A percentile compares a stretch with the other conserved stretches of the same genome.
Evolutionary conservation across 2,113 vertebrate species (phyloP).

Genomic region (Neodontobutis hainanensis): DNA sequence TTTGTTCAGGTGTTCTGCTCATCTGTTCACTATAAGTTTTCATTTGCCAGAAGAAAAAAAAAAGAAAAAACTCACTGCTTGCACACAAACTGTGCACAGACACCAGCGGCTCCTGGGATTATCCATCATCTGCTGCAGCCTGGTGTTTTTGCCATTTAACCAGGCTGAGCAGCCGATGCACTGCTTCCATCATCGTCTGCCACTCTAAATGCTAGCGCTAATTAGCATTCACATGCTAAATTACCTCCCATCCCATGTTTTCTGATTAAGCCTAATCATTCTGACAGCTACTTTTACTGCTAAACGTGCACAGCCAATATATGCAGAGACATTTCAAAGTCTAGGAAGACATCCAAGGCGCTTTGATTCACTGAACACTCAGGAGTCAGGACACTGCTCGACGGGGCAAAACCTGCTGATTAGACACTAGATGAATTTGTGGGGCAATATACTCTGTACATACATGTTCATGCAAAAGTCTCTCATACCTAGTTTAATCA

Average conservation of each 20-base stretch:
- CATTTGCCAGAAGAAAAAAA: slow-evolving; percentile 33
- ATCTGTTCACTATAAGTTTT: slow-evolving; percentile 66
- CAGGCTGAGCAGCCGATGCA: slow-evolving; percentile 61
- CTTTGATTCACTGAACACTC: slow-evolving; percentile 10
- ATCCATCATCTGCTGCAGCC: slow-evolving; percentile 69
- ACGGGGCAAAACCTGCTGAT: not conserved
- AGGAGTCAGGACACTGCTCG: slow-evolving; percentile 9
- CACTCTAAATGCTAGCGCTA: slow-evolving; percentile 74
- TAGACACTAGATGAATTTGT: not conserved
- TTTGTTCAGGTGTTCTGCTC: slow-evolving; percentile 69
- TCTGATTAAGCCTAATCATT: slow-evolving; percentile 75
- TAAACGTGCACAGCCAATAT: slow-evolving; percentile 44
- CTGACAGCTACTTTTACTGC: slow-evolving; percentile 65
- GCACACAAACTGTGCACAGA: slow-evolving; percentile 45
- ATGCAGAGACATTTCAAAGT: slow-evolving; percentile 27
- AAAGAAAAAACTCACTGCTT: slow-evolving; percentile 19
- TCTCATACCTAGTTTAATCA: no score
- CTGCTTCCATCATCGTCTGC: slow-evolving; percentile 74
- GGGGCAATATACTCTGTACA: not conserved
- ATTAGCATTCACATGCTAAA: slow-evolving; percentile 80
- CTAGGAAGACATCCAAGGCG: slow-evolving; percentile 31
- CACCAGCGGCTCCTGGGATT: slow-evolving; percentile 44
- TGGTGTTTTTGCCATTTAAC: slow-evolving; percentile 67
- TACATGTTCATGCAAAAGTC: no score
- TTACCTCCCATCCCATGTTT: slow-evolving; percentile 75